Evolutionary conservation across 2,113 vertebrate genomes (phyloP), one percentile per base, ranked within the genome.

Genomic region (Eretmochelys imbricata): DNA sequence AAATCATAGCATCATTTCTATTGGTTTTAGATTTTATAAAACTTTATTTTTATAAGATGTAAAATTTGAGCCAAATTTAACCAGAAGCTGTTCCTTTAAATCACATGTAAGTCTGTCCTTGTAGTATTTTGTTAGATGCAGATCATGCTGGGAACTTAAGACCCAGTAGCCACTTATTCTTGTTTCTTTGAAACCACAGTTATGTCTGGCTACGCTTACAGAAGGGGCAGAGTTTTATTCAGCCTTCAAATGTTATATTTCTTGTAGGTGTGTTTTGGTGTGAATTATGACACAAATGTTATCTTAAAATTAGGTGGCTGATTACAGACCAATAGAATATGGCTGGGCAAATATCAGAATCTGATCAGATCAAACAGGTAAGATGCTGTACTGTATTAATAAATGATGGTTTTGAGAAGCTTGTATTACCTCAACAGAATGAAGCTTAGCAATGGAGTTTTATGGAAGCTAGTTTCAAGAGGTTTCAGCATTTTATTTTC

Each of bases 361-460:
- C 99, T 31, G 99, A 99, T 94, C 99, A 99, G 96, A 99, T 99
- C 97, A 99, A 99, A 98, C 99, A 99, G 99, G 99, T 99, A 97
- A 98, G 97, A 50, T 72, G 31, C 78, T 83, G 59, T n/a, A 8
- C 80, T 85, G 59, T 31, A 6, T 53, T 78, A 16, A 3, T 14
- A 46, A 83, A 72, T 11, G 82, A 22, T 72, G 87, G n/a, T 65
- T 95, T 72, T 88, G 72, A 69, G 91, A 29, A 55, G 22, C 42
- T 48, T 89, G 0, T 46, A 2, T 84, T 92, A 54, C 31, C 83
- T 72, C 80, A n/a, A 59, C 79, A 48, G 2, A 4, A 25, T 55
- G 8, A 83, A 3, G 3, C 24, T 14, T 62, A 8, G 65, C 51
- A 48, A 24, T 19, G 2, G 12, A 54, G 13, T 35, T 76, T 49